Base-by-base conservation (phyloP, 2,888 invertebrate species). In the Shargacucullia verbasci region DNA sequence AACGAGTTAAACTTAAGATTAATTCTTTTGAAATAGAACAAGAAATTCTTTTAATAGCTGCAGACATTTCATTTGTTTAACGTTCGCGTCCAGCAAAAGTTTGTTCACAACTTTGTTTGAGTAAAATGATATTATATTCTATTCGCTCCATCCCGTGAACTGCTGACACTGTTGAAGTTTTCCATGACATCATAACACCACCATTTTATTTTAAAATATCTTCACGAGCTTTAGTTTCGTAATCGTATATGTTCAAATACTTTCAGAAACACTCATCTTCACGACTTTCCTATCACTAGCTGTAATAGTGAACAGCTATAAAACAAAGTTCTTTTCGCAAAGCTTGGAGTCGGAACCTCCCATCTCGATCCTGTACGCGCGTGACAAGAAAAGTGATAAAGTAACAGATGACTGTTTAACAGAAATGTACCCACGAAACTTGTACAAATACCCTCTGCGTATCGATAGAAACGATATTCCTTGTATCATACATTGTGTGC, bases 401-500 rank as follows among this genome's bases (percentile, higher is more conserved):
- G 75, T 90, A 13, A 90, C 92, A 8, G 85, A 88, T 58, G 87
- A 88, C 31, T 94, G 93, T 53, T 76, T 94, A 20, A 73, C 80
- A 35, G 93, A 94, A 72, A 94, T 94, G 93, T 94, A 92, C 57
- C 93, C 93, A 9, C 75, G 88, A 20, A 91, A 89, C 54, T 72
- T 92, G 2, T 93, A 94, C 72, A 91, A 88, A 56, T 92, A 92
- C 41, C 93, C 92, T 0, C 65, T 92, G 3, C 83, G 79, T 10
- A 89, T 94, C 31, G 92, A 92, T 59, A 81, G 88, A 37, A 92
- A 91, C 47, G 93, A 94, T 4, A 84, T 94, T 1, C 93, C 93
- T 0, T 94, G 93, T 65, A 90, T 94, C 44, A 89, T 94, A 55
- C 93, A 93, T 59, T 94, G 93, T 64, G 92, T 94, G 38, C 78